Evolutionary conservation across 2,113 vertebrate genomes (phyloP).

Genomic region (Hyperopisus bebe): DNA sequence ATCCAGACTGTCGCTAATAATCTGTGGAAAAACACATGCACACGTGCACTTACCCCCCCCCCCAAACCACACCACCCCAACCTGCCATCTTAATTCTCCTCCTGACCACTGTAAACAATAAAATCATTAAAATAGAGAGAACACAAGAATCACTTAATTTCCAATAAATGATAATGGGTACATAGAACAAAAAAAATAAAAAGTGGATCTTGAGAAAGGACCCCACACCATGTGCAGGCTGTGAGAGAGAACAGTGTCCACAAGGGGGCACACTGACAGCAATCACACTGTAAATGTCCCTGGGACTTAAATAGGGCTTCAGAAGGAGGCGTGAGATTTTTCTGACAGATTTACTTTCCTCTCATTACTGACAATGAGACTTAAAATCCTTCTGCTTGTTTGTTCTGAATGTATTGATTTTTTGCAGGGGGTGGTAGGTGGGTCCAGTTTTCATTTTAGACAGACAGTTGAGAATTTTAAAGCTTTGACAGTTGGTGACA

Average conservation of each 20-base stretch:
- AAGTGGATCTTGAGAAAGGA: background rate
- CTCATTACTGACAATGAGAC: background rate
- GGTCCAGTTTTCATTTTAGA: background rate
- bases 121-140: background rate
- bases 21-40: background rate
- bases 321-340: background rate
- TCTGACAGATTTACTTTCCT: background rate
- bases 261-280: constrained; percentile 21
- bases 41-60: background rate
- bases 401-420: background rate
- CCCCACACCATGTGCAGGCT: background rate
- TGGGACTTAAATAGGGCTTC: background rate
- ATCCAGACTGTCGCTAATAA: background rate
- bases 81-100: background rate
- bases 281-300: background rate
- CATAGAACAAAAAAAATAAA: background rate
- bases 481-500: background rate
- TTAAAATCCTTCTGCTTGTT: background rate
- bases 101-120: background rate
- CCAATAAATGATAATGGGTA: background rate
- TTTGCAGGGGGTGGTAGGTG: background rate
- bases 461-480: background rate
- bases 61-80: constrained; percentile 2
- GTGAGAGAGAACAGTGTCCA: constrained; percentile 10
- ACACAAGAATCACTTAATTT: background rate